Percentiles rank a stretch among this genome's conserved stretches.
Evolutionary conservation across 2,888 invertebrate genomes (phyloP).

Genomic region (Carpatolechia fugitivella): DNA sequence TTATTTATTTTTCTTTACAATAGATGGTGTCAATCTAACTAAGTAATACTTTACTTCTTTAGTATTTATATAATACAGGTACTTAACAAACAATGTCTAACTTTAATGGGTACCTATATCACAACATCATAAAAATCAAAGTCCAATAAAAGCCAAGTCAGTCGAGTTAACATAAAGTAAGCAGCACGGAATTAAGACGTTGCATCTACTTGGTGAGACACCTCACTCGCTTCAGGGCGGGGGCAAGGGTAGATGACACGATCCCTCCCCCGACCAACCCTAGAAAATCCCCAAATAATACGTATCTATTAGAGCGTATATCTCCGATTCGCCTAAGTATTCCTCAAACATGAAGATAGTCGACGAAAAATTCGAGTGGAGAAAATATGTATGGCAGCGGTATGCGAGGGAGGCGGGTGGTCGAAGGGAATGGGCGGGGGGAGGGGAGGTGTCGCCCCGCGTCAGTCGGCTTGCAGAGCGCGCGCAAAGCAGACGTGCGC

Average conservation of each 20-base stretch:
- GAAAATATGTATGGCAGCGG: slow-evolving; percentile 73
- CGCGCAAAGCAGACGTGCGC: slow-evolving; percentile 43
- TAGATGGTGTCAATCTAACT: too few relatives aligned
- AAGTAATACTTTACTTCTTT: too few relatives aligned
- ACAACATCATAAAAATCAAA: not conserved
- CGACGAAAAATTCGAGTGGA: slow-evolving; percentile 77
- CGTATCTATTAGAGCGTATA: slow-evolving; percentile 76
- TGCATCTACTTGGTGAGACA: slow-evolving; percentile 16
- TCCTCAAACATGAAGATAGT: slow-evolving; percentile 77
- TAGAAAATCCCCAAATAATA: slow-evolving; percentile 70
- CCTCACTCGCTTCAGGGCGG: not conserved
- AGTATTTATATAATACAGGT: too few relatives aligned
- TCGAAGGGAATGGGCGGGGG: slow-evolving; percentile 40
- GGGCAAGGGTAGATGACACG: slow-evolving; percentile 31
- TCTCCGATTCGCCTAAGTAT: slow-evolving; percentile 75
- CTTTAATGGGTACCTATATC: too few relatives aligned
- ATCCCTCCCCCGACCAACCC: slow-evolving; percentile 48
- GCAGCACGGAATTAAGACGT: slow-evolving; percentile 8
- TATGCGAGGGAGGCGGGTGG: slow-evolving; percentile 57
- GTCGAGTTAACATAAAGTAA: not conserved
- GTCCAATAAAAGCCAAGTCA: not conserved
- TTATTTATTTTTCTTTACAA: too few relatives aligned
- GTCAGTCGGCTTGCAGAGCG: slow-evolving; percentile 61
- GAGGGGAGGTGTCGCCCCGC: slow-evolving; percentile 45
- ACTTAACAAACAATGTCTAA: too few relatives aligned